Percentiles rank a stretch among this genome's conserved stretches.
phyloP scores from a whole-genome alignment of 2,797 vertebrate genomes.

The Poliocrania exsul region DNA sequence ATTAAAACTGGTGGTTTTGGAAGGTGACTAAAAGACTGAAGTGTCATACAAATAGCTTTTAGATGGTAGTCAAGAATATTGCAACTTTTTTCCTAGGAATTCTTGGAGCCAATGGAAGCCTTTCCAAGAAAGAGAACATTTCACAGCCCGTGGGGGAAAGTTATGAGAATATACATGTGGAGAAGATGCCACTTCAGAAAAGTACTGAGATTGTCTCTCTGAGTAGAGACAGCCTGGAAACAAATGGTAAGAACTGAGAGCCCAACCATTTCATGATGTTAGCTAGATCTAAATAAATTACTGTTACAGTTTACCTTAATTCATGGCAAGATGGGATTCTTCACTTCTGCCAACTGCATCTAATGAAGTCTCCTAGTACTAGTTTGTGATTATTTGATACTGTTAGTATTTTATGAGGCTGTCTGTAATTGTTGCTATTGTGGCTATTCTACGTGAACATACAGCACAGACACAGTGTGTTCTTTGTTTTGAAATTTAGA shows the following conservation, averaged over 20 bases:
- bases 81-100: constrained; percentile 46
- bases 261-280: neutral
- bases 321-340: neutral
- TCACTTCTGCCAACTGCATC: neutral
- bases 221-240: constrained; percentile 81
- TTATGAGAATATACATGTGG: constrained; percentile 64
- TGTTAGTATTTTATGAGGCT: neutral
- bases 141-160: constrained; percentile 75
- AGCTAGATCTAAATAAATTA: neutral
- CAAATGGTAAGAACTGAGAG: constrained; percentile 78
- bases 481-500: constrained; percentile 63
- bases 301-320: neutral
- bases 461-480: neutral
- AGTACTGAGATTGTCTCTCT: constrained; percentile 58
- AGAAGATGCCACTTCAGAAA: constrained; percentile 59
- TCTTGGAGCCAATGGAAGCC: constrained; percentile 51
- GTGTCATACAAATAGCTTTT: neutral
- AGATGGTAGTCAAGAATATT: neutral
- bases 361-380: neutral
- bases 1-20: neutral
- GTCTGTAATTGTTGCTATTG: neutral
- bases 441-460: neutral
- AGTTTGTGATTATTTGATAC: neutral
- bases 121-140: constrained; percentile 78
- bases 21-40: neutral